Conservation (phyloP, 2,113 vertebrate species). For the Prolemur simus region DNA sequence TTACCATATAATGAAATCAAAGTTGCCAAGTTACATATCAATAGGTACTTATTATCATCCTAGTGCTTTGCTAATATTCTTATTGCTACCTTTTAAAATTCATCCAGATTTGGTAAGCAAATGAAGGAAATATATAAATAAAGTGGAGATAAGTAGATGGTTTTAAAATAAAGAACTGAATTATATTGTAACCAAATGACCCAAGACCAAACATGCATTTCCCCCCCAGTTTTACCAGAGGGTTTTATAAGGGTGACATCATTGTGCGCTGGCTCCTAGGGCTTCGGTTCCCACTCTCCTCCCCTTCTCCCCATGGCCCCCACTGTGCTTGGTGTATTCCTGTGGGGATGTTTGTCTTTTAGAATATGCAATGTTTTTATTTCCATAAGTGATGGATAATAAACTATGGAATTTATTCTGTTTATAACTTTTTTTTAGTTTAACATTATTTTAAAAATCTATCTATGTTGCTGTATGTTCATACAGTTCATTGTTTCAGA, state of each 20-base stretch:
- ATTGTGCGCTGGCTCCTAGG: fast-evolving
- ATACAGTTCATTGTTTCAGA: background rate
- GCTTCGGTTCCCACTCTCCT: background rate
- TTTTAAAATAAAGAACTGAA: background rate
- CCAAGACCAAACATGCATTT: background rate
- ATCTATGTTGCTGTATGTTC: background rate
- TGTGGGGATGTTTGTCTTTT: background rate
- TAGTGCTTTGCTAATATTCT: background rate
- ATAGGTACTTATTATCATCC: background rate
- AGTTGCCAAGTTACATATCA: background rate
- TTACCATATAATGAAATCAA: background rate
- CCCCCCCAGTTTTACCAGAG: fast-evolving
- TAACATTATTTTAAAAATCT: background rate
- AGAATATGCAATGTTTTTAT: background rate
- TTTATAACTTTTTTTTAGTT: background rate
- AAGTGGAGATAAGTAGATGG: background rate
- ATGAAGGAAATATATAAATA: background rate
- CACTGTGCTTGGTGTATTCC: background rate
- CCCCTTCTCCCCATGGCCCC: background rate
- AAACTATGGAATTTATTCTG: background rate
- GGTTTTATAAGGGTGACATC: fast-evolving
- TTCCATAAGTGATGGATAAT: background rate
- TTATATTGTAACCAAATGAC: background rate
- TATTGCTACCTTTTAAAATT: background rate
- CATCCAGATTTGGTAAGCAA: background rate